These are phyloP conservation scores for Cephus runcator DNA, from an alignment of 2,888 invertebrate genomes.

Conservation along the genomic window DNA sequence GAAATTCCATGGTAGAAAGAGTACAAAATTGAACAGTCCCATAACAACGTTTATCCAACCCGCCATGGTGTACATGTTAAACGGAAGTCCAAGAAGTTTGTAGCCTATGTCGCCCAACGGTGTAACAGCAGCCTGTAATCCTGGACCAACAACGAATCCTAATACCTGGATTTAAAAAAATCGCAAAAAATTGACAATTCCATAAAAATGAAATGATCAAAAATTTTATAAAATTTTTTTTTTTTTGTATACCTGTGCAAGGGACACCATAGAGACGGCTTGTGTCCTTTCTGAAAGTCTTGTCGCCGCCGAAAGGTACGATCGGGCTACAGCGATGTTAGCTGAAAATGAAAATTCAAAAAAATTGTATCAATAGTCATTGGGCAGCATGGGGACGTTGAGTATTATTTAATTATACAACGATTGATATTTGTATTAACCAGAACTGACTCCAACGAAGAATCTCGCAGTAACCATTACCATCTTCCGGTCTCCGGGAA, in stretches of 20 bases:
- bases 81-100: constrained; percentile 68
- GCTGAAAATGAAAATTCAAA: constrained; percentile 66
- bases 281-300: constrained; percentile 81
- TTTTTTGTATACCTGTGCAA: constrained; percentile 73
- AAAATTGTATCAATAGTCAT: not conserved
- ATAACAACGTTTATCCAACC: constrained; percentile 87
- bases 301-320: constrained; percentile 89
- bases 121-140: constrained; percentile 82
- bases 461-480: constrained; percentile 83
- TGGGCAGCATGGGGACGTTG: not conserved
- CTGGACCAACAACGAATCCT: constrained; percentile 89
- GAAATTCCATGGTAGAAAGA: constrained; percentile 81
- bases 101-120: constrained; percentile 78
- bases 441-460: constrained; percentile 85
- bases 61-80: constrained; percentile 89
- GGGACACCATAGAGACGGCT: constrained; percentile 84
- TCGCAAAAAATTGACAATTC: not conserved
- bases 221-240: not conserved
- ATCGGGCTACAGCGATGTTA: constrained; percentile 84
- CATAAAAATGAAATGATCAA: not conserved
- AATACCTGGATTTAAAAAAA: constrained; percentile 68
- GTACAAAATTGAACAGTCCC: constrained; percentile 76
- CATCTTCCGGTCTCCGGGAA: constrained; percentile 72
- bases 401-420: not conserved
- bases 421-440: constrained; percentile 62